Conservation (phyloP, 2,113 vertebrate species). For the Dromas ardeola region DNA sequence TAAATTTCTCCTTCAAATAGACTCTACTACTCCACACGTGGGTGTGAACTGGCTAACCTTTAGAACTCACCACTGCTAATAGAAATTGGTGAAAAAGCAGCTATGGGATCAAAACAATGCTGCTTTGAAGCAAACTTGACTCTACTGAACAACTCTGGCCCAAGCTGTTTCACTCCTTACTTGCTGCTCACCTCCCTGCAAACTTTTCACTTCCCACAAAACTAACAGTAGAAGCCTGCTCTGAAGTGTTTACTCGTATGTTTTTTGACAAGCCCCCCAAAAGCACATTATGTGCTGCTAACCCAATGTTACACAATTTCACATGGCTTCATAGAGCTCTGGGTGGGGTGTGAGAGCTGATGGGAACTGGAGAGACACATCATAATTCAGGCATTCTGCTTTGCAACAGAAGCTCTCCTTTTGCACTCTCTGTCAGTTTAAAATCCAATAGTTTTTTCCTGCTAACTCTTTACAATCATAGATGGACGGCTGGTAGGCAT, state of each 20-base stretch:
- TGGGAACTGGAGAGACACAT: not conserved
- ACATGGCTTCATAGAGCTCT: not conserved
- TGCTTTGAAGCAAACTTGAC: not conserved
- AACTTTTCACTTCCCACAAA: not conserved
- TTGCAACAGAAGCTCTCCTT: not conserved
- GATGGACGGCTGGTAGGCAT: not conserved
- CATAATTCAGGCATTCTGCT: not conserved
- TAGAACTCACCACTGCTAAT: not conserved
- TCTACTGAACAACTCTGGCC: not conserved
- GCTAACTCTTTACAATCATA: not conserved
- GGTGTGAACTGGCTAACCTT: not conserved
- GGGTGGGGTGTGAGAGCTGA: not conserved
- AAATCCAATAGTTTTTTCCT: not conserved
- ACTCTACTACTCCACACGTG: not conserved
- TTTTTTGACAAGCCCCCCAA: not conserved
- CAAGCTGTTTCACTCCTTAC: not conserved
- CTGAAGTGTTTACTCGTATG: not conserved
- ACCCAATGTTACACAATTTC: not conserved
- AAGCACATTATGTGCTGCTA: not conserved
- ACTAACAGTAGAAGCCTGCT: not conserved
- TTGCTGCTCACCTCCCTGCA: not conserved
- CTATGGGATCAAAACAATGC: not conserved
- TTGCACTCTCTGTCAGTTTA: not conserved
- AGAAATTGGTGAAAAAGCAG: not conserved
- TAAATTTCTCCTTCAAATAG: not conserved